Evolutionary conservation across 1,140 invertebrate genomes (phyloP), one percentile per base, ranked within the genome.

Genomic region (Atta texana): DNA sequence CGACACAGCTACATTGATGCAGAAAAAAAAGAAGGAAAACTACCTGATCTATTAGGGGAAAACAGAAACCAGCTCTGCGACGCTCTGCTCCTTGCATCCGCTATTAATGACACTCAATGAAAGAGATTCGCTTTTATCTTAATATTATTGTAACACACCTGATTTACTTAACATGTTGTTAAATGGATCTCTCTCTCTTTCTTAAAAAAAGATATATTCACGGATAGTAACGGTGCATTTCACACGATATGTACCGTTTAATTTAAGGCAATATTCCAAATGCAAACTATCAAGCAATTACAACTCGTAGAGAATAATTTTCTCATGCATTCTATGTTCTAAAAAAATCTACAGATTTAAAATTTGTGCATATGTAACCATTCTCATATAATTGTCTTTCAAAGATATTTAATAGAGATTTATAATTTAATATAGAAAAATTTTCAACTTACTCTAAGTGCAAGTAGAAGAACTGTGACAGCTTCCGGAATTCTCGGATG

Each of bases 401-500:
- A 31, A 74, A 55, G 21, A 69, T 21, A 75, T 39, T 16, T n/a
- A 14, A 61, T 18, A n/a, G 12, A 59, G 1, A 49, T 84, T 61
- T 84, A 75, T 2, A 71, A 71, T 71, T 69, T 69, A 69, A 69
- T 12, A 5, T 21, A 31, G 12, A 34, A 31, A 88, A 55, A 39
- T 51, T 14, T 44, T 18, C 82, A 91, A 39, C 90, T 94, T 91
- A 95, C 95, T 96, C 97, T 98, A n/a, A 99, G 96, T 69, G 98
- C 98, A 92, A 98, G 96, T 68, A 99, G 96, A 85, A 99, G 96
- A 86, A 99, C 97, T 85, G 97, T 97, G 69, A 99, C 96, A 80
- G 98, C 98, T 92, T 98, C 97, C 18, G 97, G 97, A 51, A 98
- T 96, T 89, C 97, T 97, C 28, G 96, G 95, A 95, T 98, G 97